Evolutionary conservation across 2,113 vertebrate species (phyloP).

Genomic region (Phoxinus phoxinus): DNA sequence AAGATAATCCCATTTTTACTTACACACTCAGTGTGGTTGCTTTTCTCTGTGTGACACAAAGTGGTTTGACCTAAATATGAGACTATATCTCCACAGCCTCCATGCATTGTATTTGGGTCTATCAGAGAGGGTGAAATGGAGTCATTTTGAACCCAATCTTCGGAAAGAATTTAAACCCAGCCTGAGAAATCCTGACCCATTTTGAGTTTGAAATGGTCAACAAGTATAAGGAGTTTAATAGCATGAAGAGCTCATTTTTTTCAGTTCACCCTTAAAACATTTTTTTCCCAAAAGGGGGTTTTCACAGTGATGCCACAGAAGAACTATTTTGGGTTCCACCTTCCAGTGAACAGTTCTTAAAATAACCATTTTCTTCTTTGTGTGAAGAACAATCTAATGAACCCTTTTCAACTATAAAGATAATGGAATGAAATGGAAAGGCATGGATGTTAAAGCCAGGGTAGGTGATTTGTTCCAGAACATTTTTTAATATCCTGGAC

Average conservation of each 20-base stretch:
- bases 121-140: conserved; percentile 11
- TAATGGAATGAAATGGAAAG: no score
- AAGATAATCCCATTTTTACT: conserved; percentile 37
- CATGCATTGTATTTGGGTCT: conserved; percentile 5
- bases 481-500: no score
- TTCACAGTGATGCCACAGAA: no score
- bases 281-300: no score
- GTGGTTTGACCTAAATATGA: conserved; percentile 14
- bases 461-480: no score
- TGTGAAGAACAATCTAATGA: no score
- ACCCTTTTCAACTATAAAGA: no score
- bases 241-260: not conserved
- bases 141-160: conserved; percentile 38
- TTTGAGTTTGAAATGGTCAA: conserved; percentile 40
- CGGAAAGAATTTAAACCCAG: conserved; percentile 40
- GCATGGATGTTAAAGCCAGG: no score
- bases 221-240: conserved; percentile 7
- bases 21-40: not conserved
- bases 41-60: not conserved
- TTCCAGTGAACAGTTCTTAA: no score
- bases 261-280: not conserved
- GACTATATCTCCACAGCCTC: conserved; percentile 6
- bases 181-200: conserved; percentile 40
- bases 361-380: no score
- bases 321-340: no score